Percentiles rank a stretch among this genome's conserved stretches.
These are phyloP conservation scores for Oceanodroma tethys DNA, from an alignment of 2,113 vertebrate species.

Conservation along the genomic window DNA sequence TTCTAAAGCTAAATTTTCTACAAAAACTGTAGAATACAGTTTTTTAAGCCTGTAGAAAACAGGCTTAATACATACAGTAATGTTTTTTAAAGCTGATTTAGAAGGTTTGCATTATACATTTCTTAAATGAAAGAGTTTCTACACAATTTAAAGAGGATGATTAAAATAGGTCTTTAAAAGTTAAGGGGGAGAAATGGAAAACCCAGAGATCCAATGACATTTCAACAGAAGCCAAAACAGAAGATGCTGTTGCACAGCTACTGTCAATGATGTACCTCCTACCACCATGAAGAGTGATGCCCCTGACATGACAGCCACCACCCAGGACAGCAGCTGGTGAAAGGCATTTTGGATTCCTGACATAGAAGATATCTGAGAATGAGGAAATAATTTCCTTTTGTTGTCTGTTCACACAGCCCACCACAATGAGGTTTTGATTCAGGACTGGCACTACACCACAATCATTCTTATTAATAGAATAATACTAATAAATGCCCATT, in stretches of 20 bases:
- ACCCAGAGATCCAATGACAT: neutral
- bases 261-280: neutral
- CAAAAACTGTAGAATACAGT: no score
- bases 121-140: neutral
- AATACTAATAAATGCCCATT: neutral
- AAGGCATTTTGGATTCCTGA: neutral
- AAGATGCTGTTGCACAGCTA: neutral
- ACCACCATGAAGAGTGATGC: fast-evolving
- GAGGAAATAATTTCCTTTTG: neutral
- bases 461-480: neutral
- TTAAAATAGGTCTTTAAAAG: neutral
- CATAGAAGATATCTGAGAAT: neutral
- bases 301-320: neutral
- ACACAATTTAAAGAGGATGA: neutral
- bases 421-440: neutral
- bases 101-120: neutral
- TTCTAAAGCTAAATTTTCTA: neutral
- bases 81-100: neutral
- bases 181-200: neutral
- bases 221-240: neutral
- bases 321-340: neutral
- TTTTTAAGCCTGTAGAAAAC: no score
- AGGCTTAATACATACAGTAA: neutral
- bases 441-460: neutral
- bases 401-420: neutral